Conservation (phyloP, 2,888 invertebrate species). For the Marasmarcha lunaedactyla region DNA sequence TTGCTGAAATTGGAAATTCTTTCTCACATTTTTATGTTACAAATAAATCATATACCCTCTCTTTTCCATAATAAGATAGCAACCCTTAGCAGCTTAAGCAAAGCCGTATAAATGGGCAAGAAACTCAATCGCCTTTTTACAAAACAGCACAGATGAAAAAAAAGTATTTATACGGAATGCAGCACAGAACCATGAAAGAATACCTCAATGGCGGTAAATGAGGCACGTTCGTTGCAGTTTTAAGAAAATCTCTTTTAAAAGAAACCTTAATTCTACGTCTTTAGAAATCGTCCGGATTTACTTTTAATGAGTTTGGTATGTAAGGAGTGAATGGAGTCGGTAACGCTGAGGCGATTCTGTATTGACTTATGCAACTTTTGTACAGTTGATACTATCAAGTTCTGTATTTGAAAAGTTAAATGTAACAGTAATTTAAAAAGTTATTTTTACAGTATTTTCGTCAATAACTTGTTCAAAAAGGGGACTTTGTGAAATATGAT, state of each 20-base stretch:
- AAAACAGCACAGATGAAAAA: slow-evolving; percentile 29
- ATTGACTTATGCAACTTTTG: not conserved
- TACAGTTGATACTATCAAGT: not conserved
- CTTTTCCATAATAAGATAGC: too few relatives aligned
- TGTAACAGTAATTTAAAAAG: too few relatives aligned
- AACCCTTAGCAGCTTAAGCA: not conserved
- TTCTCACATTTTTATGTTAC: too few relatives aligned
- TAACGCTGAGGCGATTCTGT: not conserved
- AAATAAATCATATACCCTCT: too few relatives aligned
- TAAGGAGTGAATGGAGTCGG: slow-evolving; percentile 12
- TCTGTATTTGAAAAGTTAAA: not conserved
- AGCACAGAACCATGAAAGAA: slow-evolving; percentile 41
- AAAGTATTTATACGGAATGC: slow-evolving; percentile 42
- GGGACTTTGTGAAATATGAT: too few relatives aligned
- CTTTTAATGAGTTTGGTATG: slow-evolving; percentile 67
- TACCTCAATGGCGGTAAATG: slow-evolving; percentile 62
- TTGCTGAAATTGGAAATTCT: too few relatives aligned
- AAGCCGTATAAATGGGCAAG: not conserved
- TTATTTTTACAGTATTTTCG: not conserved
- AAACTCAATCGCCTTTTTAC: slow-evolving; percentile 19
- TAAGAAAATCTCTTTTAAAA: slow-evolving; percentile 55
- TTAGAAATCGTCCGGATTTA: slow-evolving; percentile 63
- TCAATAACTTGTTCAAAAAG: not conserved
- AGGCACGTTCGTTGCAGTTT: slow-evolving; percentile 56
- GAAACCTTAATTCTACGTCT: slow-evolving; percentile 61